Evolutionary conservation across 1,140 invertebrate species (phyloP).

Genomic region (Oryctes rhinoceros): DNA sequence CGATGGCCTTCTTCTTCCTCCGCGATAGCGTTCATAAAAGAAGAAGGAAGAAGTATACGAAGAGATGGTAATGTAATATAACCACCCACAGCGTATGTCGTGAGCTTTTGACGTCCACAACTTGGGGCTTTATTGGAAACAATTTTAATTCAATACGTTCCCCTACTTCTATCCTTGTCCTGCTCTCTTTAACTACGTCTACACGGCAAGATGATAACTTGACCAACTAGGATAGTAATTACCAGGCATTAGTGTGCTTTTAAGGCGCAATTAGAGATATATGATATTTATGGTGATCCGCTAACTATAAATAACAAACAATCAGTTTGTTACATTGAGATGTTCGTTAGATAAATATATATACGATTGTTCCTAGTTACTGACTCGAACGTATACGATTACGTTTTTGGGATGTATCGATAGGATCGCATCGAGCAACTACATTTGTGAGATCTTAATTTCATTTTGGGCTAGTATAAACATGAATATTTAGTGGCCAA

Average conservation of each 20-base stretch:
- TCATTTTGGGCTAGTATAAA: background rate
- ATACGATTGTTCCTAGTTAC: constrained; percentile 23
- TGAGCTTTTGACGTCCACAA: constrained; percentile 32
- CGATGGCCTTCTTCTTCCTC: constrained; percentile 6
- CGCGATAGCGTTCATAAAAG: constrained; percentile 21
- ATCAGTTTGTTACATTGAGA: constrained; percentile 41
- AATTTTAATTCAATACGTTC: constrained; percentile 37
- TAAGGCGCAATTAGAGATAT: constrained; percentile 46
- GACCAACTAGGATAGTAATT: constrained; percentile 45
- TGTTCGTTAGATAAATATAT: constrained; percentile 33
- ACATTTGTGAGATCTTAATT: constrained; percentile 14
- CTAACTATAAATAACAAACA: constrained; percentile 45
- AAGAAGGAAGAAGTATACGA: constrained; percentile 29
- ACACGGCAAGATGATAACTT: constrained; percentile 38
- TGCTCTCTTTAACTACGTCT: constrained; percentile 30
- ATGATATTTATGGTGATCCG: constrained; percentile 46
- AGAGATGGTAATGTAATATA: constrained; percentile 45
- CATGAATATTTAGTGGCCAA: background rate
- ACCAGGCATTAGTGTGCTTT: constrained; percentile 44
- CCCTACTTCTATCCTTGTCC: constrained; percentile 9
- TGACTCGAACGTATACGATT: background rate
- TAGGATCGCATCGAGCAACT: background rate
- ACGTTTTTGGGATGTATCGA: background rate
- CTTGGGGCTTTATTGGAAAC: constrained; percentile 29
- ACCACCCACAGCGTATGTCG: constrained; percentile 45